Evolutionary conservation across 2,113 vertebrate species (phyloP), one percentile per base, ranked within the genome.

Genomic region (Onychostruthus taczanowskii): DNA sequence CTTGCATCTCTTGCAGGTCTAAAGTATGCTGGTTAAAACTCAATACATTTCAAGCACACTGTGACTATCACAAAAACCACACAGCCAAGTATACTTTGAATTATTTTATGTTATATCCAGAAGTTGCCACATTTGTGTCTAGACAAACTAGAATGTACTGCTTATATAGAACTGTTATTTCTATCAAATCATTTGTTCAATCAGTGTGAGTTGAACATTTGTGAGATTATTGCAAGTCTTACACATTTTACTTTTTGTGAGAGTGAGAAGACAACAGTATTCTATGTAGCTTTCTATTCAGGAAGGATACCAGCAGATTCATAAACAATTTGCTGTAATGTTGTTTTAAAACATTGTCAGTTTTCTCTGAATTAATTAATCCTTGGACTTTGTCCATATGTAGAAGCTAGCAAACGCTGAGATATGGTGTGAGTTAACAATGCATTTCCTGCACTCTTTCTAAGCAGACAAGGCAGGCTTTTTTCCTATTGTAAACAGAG

Each of bases 301-400:
- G 92, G 83, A 96, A 96, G 88, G 56, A 87, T 93, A 56, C 52
- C 84, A 95, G 90, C 83, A 94, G 95, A 88, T 95, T 89, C 84
- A 43, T 79, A 70, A 92, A 76, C n/a, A 68, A 79, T 87, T 97
- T 94, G 85, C 87, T 94, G 24, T 94, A 75, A 93, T 95, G 94
- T 93, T 96, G 93, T 95, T 97, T 91, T 95, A 94, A 96, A 96
- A 97, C 86, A 94, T 89, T 95, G 77, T 52, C 75, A 76, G 50
- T 87, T 88, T 92, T 68, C 90, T 92, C 77, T 84, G 41, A 90
- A 87, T 89, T 84, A 87, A 50, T 66, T n/a, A 52, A 23, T 90
- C 53, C 58, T 89, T 72, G 44, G 89, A 50, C n/a, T 62, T 88
- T 92, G 69, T 72, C 87, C 80, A 31, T 56, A 31, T 30, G 70